A percentile compares a stretch with the other conserved stretches of the same genome.
phyloP scores from a whole-genome alignment of 2,888 invertebrate species.

The Spodoptera exigua region DNA sequence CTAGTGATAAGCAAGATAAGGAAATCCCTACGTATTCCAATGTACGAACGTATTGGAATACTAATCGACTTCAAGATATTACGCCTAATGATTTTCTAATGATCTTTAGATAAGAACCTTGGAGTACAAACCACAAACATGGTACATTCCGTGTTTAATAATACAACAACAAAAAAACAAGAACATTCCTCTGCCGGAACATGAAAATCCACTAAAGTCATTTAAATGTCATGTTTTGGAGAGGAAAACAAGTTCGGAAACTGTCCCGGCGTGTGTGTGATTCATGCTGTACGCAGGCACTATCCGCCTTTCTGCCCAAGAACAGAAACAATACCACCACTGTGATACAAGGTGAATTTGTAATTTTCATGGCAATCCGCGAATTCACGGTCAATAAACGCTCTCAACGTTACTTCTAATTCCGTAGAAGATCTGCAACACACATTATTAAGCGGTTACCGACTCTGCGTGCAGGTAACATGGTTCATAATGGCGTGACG shows the following conservation, averaged over 20 bases:
- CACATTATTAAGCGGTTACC: conserved; percentile 33
- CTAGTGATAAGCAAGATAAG: conserved; percentile 48
- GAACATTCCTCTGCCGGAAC: conserved; percentile 5
- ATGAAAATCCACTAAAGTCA: conserved; percentile 9
- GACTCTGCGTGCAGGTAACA: conserved; percentile 37
- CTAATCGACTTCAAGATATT: conserved; percentile 19
- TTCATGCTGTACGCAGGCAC: conserved; percentile 30
- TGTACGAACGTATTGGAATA: conserved; percentile 29
- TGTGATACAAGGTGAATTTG: conserved; percentile 39
- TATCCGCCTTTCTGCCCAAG: conserved; percentile 18
- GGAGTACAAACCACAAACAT: conserved; percentile 2
- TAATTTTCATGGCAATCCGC: conserved; percentile 47
- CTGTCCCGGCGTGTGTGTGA: conserved; percentile 30
- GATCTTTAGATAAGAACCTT: conserved; percentile 20
- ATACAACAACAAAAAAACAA: conserved; percentile 6
- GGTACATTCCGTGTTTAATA: conserved; percentile 14
- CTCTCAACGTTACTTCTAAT: conserved; percentile 49
- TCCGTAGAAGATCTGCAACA: conserved; percentile 36
- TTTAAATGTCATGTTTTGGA: conserved; percentile 36
- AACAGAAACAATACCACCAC: conserved; percentile 19
- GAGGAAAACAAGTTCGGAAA: conserved; percentile 49
- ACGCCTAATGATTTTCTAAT: conserved; percentile 48
- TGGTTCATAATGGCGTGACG: conserved; percentile 34
- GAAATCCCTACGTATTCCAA: conserved; percentile 32
- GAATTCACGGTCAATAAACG: conserved; percentile 60